Evolutionary conservation across 2,797 vertebrate genomes (phyloP).

Genomic region (Helarctos malayanus): DNA sequence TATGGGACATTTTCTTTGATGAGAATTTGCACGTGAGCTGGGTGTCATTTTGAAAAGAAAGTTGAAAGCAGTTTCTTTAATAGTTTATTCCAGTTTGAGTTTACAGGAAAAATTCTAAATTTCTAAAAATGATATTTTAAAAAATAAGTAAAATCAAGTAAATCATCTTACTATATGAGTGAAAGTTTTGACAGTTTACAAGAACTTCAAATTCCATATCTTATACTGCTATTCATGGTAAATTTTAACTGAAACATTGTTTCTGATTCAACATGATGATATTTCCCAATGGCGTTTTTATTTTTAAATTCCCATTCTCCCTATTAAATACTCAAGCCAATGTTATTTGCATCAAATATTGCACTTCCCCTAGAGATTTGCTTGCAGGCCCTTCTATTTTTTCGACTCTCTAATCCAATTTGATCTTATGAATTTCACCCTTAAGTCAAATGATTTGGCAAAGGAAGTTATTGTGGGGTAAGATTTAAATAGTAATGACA

Average conservation of each 20-base stretch:
- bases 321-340: conserved; percentile 12
- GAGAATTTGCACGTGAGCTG: not conserved
- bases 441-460: conserved; percentile 50
- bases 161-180: not conserved
- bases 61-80: not conserved
- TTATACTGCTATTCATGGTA: not conserved
- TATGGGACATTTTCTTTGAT: not conserved
- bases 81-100: not conserved
- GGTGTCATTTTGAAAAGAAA: conserved; percentile 9
- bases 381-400: not conserved
- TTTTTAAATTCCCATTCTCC: conserved; percentile 50
- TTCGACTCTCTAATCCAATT: not conserved
- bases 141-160: conserved; percentile 16
- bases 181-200: not conserved
- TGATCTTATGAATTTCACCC: conserved; percentile 5
- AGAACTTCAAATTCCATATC: not conserved
- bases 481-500: conserved; percentile 57
- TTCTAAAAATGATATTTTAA: not conserved
- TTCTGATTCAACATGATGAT: not conserved
- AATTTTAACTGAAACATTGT: not conserved
- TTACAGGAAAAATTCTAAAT: not conserved
- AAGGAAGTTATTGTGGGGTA: not conserved
- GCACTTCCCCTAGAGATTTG: not conserved
- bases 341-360: conserved; percentile 40
- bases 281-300: conserved; percentile 24